Evolutionary conservation across 2,113 vertebrate genomes (phyloP).

Genomic region (Piprites chloris): DNA sequence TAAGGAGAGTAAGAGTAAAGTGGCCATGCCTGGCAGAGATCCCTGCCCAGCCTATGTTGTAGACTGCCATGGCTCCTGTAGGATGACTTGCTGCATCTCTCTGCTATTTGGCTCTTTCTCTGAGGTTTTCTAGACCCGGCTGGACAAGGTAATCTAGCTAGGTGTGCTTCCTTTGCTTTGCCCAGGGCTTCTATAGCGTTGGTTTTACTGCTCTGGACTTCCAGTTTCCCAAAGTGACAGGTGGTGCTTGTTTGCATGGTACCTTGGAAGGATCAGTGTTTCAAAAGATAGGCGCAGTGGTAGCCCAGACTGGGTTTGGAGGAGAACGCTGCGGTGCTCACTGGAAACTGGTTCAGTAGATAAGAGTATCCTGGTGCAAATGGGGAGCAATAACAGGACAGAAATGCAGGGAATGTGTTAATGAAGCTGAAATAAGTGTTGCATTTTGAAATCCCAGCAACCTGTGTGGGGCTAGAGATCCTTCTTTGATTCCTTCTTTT

Average conservation of each 20-base stretch:
- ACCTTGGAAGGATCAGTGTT: background rate
- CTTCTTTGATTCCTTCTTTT: background rate
- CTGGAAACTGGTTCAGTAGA: background rate
- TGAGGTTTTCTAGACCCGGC: background rate
- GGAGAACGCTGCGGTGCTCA: background rate
- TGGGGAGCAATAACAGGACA: background rate
- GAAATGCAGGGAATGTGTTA: background rate
- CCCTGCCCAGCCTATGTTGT: background rate
- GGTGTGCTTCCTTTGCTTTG: background rate
- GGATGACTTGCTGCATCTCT: background rate
- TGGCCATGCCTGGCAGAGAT: fast-evolving
- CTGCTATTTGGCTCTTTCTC: background rate
- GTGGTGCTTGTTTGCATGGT: background rate
- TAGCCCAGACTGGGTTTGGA: background rate
- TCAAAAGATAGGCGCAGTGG: background rate
- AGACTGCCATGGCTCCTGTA: background rate
- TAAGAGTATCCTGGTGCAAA: background rate
- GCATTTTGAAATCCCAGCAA: background rate
- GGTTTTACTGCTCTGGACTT: background rate
- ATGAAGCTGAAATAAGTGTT: background rate
- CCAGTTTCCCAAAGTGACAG: background rate
- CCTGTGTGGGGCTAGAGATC: background rate
- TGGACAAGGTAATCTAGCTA: background rate
- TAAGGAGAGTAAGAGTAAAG: background rate
- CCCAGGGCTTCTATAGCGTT: background rate